Percentiles rank a stretch among this genome's conserved stretches.
These are phyloP conservation scores for Cliona cf. orientalis DNA, from an alignment of 37 sponge, comb jelly and placozoan species.

Conservation along the genomic window DNA sequence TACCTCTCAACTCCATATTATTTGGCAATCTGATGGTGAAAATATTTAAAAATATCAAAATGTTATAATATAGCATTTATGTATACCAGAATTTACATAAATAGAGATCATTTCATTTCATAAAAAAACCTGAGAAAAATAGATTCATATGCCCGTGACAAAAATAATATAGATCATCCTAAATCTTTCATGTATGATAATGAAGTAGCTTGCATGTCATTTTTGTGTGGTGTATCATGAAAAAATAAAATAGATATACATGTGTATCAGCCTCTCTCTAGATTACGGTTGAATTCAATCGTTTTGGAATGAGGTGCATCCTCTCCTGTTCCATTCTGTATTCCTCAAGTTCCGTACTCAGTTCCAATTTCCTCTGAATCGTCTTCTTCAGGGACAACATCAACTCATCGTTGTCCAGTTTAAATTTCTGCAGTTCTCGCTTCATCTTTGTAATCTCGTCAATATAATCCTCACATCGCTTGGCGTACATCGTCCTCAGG, in stretches of 20 bases:
- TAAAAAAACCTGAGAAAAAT: no score
- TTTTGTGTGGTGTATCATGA: no score
- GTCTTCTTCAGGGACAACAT: constrained; percentile 66
- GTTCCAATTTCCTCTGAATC: constrained; percentile 77
- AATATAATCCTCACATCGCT: constrained; percentile 66
- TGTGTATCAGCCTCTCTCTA: no score
- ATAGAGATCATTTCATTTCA: no score
- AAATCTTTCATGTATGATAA: neutral
- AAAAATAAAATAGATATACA: no score
- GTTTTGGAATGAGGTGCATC: constrained; percentile 47
- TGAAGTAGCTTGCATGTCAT: no score
- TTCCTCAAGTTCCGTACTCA: constrained; percentile 71
- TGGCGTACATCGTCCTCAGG: constrained; percentile 50
- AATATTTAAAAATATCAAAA: no score
- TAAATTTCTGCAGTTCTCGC: constrained; percentile 26
- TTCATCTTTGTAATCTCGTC: constrained; percentile 53
- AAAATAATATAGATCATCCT: neutral
- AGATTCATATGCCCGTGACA: no score
- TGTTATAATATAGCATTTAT: no score
- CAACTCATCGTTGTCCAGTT: constrained; percentile 47
- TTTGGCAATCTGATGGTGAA: no score
- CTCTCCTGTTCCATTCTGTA: constrained; percentile 81
- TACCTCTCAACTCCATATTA: no score
- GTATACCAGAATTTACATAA: no score
- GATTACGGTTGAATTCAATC: constrained; percentile 49